Base-by-base conservation (phyloP, 92 coral and sea anemone species). In the Hydrozoanthus gracilis region DNA sequence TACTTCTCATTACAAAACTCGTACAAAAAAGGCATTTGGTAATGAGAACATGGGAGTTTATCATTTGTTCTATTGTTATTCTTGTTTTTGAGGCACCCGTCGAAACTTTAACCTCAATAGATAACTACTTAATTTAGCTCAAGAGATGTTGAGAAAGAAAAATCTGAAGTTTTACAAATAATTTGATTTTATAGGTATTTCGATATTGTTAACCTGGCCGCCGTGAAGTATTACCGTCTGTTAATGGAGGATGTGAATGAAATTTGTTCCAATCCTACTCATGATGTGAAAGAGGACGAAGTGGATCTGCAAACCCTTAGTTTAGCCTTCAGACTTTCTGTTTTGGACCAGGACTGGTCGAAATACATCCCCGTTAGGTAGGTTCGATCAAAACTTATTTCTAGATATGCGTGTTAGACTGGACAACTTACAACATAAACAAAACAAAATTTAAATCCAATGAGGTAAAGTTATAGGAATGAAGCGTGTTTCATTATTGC, bases 271-370 rank as follows among this genome's bases (percentile, higher is more conserved):
- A 89, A 87, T 20, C 92, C 90, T 8, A 88, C 93, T 3, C 89
- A 87, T 20, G 86, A 87, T n/a, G 75, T 47, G 51, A 80, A 84
- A 4, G 71, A 65, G 71, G 90, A 92, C 69, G 82, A 80, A 62
- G 92, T 96, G 12, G 97, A 96, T 58, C 83, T 91, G 54, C 91
- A 78, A 55, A 90, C 94, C 92, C 89, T 96, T 71, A 90, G 94
- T 68, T 87, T 96, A 73, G 98, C 99, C 39, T 95, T 91, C 87
- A 91, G 99, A 60, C 91, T 96, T 51, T 93, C 99, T 4, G 82
- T 88, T 18, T 87, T 96, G 80, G 99, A 96, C 61, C 89, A 88
- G 76, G 95, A 96, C 68, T 93, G 95, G 94, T 88, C 90, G 4
- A 82, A 92, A 67, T 93, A 93, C 84, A 78, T 96, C 60, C 71